These are phyloP conservation scores for Percopsis transmontana DNA, from an alignment of 2,113 vertebrate genomes.

Conservation along the genomic window DNA sequence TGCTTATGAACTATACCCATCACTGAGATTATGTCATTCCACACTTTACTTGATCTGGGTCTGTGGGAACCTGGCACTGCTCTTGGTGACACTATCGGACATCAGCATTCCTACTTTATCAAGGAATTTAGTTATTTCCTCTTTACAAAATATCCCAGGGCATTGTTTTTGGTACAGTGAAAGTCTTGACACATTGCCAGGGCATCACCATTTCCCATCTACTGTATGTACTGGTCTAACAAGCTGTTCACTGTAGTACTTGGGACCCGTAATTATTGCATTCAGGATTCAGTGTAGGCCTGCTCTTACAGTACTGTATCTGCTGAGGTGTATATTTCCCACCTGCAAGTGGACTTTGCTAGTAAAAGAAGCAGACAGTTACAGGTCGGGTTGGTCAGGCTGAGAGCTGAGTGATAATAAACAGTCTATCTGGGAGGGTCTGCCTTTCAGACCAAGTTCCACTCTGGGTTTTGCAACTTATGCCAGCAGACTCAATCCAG, in stretches of 20 bases:
- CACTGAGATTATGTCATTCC: not conserved
- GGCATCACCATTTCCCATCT: too few relatives aligned
- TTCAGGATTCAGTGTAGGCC: too few relatives aligned
- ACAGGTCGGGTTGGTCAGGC: constrained; percentile 24
- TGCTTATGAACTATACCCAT: not conserved
- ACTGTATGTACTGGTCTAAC: too few relatives aligned
- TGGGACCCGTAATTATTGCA: too few relatives aligned
- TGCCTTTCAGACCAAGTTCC: constrained; percentile 57
- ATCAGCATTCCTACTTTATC: not conserved
- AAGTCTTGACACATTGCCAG: not conserved
- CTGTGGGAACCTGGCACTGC: too few relatives aligned
- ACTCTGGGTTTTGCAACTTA: constrained; percentile 34
- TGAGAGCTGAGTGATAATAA: constrained; percentile 45
- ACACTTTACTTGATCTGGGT: too few relatives aligned
- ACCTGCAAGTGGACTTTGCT: too few relatives aligned
- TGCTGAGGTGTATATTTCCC: too few relatives aligned
- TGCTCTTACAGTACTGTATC: too few relatives aligned
- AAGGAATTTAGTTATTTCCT: not conserved
- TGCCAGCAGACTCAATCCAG: constrained; percentile 37
- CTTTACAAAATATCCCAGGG: not conserved
- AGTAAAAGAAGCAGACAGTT: constrained; percentile 2
- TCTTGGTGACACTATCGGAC: too few relatives aligned
- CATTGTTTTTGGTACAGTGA: not conserved
- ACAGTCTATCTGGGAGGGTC: constrained; percentile 53
- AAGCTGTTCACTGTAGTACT: too few relatives aligned